phyloP scores from a whole-genome alignment of 1,140 invertebrate genomes.

The Diachasmimorpha longicaudata region DNA sequence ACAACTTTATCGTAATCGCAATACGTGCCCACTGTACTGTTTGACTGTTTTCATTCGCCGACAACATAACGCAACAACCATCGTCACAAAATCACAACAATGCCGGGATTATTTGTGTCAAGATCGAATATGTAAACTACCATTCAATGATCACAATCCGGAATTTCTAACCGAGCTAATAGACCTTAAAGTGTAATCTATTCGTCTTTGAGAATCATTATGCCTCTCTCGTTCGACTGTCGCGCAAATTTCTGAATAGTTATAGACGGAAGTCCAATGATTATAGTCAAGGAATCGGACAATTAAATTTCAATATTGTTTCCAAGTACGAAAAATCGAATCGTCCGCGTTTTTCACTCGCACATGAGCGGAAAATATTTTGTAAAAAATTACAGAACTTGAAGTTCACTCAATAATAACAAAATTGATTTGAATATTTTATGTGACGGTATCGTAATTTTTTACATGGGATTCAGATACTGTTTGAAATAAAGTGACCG shows the following conservation, averaged over 20 bases:
- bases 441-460: no score
- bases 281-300: no score
- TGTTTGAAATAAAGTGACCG: no score
- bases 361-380: no score
- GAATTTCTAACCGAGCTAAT: neutral
- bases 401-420: no score
- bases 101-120: neutral
- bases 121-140: neutral
- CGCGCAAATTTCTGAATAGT: neutral
- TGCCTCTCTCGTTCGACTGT: neutral
- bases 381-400: no score
- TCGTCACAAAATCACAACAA: neutral
- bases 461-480: no score
- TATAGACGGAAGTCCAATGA: no score
- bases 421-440: no score
- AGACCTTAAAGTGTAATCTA: neutral
- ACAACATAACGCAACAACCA: neutral
- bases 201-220: neutral
- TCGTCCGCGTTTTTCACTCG: no score
- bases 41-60: neutral
- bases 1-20: conserved; percentile 4
- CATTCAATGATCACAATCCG: neutral
- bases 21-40: neutral
- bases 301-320: no score
- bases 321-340: no score